Evolutionary conservation across 1,140 invertebrate genomes (phyloP).

Genomic region (Lasioglossum albipes): DNA sequence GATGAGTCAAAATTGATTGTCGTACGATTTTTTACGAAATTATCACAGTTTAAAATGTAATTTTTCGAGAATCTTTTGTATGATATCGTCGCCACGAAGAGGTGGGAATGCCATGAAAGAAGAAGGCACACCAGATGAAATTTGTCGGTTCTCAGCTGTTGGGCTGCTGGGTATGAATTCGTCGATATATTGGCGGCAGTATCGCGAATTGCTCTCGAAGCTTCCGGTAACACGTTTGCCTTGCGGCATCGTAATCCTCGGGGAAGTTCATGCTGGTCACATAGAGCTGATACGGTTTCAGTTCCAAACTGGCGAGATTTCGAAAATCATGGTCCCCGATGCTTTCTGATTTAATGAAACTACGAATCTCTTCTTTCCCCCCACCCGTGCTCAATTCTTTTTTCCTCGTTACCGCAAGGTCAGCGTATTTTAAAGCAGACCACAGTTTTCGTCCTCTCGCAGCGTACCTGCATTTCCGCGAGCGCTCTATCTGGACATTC

Average conservation of each 20-base stretch:
- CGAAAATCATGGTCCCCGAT: constrained; percentile 25
- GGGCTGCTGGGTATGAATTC: constrained; percentile 56
- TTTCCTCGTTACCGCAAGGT: too few relatives aligned
- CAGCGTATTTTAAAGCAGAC: too few relatives aligned
- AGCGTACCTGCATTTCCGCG: too few relatives aligned
- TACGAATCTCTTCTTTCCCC: not conserved
- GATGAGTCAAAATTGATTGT: too few relatives aligned
- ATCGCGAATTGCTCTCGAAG: constrained; percentile 53
- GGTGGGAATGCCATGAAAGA: not conserved
- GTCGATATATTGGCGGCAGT: constrained; percentile 59
- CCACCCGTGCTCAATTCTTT: too few relatives aligned
- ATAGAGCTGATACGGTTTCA: constrained; percentile 51
- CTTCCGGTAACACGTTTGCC: constrained; percentile 53
- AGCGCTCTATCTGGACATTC: too few relatives aligned
- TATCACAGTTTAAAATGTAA: too few relatives aligned
- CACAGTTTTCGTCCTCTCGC: too few relatives aligned
- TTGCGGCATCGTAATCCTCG: constrained; percentile 49
- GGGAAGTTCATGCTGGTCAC: constrained; percentile 61
- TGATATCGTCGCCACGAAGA: not conserved
- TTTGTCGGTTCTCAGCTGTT: constrained; percentile 68
- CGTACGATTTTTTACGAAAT: too few relatives aligned
- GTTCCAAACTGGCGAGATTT: constrained; percentile 35
- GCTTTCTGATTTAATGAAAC: constrained; percentile 16
- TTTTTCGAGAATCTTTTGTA: too few relatives aligned
- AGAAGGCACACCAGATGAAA: constrained; percentile 53